Base-by-base conservation (phyloP, 2,797 vertebrate genomes). In the Nyctalus aviator region DNA sequence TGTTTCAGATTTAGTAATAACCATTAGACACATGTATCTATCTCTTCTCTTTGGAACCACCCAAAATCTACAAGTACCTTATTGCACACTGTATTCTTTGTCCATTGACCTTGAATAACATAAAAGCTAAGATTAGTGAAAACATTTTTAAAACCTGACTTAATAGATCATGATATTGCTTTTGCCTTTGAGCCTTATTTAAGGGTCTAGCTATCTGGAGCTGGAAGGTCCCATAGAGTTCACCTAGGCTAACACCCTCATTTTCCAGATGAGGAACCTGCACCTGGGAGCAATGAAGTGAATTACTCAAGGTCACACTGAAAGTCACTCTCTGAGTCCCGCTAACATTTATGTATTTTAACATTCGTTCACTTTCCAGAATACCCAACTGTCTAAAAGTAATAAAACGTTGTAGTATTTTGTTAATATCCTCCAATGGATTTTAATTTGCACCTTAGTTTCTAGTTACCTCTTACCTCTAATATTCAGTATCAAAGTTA, bases 221-320 rank as follows among this genome's bases (percentile, higher is more conserved):
- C 72, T 94, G 12, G 32, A 92, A 96, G 94, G 95, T 94, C 84
- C 48, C 18, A 62, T 46, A 90, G 88, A 96, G 96, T 97, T 97
- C 96, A 97, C 44, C 30, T 88, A 90, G 95, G 95, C 90, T 94
- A 96, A 94, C 91, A 85, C 90, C 85, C 94, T 97, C 96, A 97
- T 97, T 97, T 97, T 97, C 94, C 96, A 97, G 96, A 97, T 97
- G 97, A 97, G 88, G 95, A 96, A 95, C 37, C 90, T 96, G 94
- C 88, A 90, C 91, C 73, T 84, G 82, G 90, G 95, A 96, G 91
- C 97, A 97, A 95, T 97, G 96, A 96, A 96, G 90, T 96, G 95
- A 96, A 91, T 96, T 94, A 93, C 96, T 96, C 73, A 94, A 97
- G 95, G 96, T 94, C 94, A 91, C 62, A 68, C 53, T 95, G 83